Conservation (phyloP, 1,140 invertebrate species). For the Nephila pilipes region DNA sequence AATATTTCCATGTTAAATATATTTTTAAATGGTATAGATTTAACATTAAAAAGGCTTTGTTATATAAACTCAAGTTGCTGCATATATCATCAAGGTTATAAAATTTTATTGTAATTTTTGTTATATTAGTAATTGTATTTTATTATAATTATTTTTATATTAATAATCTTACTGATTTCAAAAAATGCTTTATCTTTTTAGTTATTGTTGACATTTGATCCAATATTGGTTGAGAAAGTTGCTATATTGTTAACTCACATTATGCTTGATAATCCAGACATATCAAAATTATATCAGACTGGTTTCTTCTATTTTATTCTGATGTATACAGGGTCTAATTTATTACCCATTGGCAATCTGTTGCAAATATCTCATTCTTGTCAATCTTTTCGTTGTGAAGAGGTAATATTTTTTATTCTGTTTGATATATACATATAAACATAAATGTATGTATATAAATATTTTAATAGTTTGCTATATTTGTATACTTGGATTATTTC, state of each 20-base stretch:
- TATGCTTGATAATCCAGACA: slow-evolving; percentile 97
- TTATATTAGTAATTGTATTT: too few species aligned
- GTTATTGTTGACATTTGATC: slow-evolving; percentile 98
- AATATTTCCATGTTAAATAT: too few species aligned
- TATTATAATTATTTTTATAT: too few species aligned
- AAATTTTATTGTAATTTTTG: too few species aligned
- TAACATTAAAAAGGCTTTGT: too few species aligned
- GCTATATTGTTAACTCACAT: slow-evolving; percentile 89
- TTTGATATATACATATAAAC: too few species aligned
- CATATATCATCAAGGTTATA: too few species aligned
- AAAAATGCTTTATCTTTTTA: slow-evolving; percentile 81
- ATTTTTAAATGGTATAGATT: too few species aligned
- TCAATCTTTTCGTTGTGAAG: slow-evolving; percentile 94
- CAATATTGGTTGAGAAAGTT: slow-evolving; percentile 95
- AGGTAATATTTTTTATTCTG: slow-evolving; percentile 84
- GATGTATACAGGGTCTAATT: slow-evolving; percentile 99
- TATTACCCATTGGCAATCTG: slow-evolving; percentile 96
- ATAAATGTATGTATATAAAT: too few species aligned
- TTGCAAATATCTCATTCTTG: slow-evolving; percentile 96
- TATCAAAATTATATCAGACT: slow-evolving; percentile 96
- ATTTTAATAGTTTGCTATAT: too few species aligned
- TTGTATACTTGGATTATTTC: neutral
- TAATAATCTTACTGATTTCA: neutral
- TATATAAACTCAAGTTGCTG: too few species aligned
- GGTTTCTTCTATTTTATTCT: slow-evolving; percentile 99